phyloP scores from a whole-genome alignment of 2,888 invertebrate genomes.

The Drosophila nr. fundita region DNA sequence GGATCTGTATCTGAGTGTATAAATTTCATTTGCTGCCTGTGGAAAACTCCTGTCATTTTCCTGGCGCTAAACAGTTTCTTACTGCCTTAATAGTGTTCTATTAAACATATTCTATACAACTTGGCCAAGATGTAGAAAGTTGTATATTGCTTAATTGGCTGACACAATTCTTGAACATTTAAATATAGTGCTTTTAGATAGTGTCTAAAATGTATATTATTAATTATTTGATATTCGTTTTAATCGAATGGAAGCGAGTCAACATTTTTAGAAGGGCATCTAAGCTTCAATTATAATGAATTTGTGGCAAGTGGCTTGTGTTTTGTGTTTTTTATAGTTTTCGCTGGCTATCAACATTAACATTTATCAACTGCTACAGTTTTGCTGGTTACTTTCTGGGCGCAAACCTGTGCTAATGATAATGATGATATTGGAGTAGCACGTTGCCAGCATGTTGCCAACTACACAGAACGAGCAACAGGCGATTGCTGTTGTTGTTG shows the following conservation, averaged over 20 bases:
- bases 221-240: constrained; percentile 11
- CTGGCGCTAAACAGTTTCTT: background rate
- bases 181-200: background rate
- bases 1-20: background rate
- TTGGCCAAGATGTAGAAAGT: background rate
- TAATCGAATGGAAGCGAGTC: background rate
- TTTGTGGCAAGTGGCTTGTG: background rate
- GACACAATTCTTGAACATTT: background rate
- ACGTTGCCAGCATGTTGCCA: constrained; percentile 38
- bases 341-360: constrained; percentile 75
- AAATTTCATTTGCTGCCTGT: background rate
- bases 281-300: constrained; percentile 24
- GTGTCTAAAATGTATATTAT: background rate
- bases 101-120: background rate
- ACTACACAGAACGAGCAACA: constrained; percentile 1
- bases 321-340: constrained; percentile 45
- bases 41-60: background rate
- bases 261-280: constrained; percentile 31
- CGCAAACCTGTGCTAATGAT: constrained; percentile 75
- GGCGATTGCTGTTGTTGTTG: constrained; percentile 12
- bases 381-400: constrained; percentile 56
- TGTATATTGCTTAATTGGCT: background rate
- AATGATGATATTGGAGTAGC: constrained; percentile 75
- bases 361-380: constrained; percentile 79
- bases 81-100: background rate